phyloP scores from a whole-genome alignment of 1,140 invertebrate species.

The Colletes latitarsis region DNA sequence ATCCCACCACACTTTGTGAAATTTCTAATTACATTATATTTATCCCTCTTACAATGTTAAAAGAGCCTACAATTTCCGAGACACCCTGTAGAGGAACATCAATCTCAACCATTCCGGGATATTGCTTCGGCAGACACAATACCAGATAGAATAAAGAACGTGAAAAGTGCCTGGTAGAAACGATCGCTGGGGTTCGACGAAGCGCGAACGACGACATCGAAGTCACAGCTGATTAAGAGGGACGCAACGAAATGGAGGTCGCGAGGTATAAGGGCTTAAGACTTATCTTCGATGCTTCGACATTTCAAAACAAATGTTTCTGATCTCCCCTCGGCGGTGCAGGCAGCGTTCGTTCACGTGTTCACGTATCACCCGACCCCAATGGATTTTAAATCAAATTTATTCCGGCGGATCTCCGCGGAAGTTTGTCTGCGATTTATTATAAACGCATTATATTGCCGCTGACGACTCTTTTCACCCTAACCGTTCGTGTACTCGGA shows the following conservation, averaged over 20 bases:
- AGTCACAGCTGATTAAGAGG: conserved; percentile 8
- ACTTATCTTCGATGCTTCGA: conserved; percentile 21
- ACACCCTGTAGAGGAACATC: neutral
- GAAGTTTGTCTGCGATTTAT: conserved; percentile 51
- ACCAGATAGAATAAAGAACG: neutral
- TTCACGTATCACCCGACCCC: conserved; percentile 15
- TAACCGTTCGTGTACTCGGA: neutral
- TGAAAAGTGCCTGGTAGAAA: neutral
- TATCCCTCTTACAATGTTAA: too few relatives aligned
- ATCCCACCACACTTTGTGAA: too few relatives aligned
- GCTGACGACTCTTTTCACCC: conserved; percentile 46
- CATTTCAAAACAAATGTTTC: conserved; percentile 47
- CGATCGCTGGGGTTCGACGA: neutral
- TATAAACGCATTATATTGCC: conserved; percentile 57
- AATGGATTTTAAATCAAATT: conserved; percentile 39
- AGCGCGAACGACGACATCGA: neutral
- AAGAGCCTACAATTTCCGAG: too few relatives aligned
- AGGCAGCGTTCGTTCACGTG: conserved; percentile 1
- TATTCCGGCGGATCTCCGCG: conserved; percentile 51
- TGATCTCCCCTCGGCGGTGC: neutral
- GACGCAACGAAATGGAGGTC: conserved; percentile 1
- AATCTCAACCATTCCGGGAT: neutral
- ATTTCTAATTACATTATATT: too few relatives aligned
- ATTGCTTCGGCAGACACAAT: neutral
- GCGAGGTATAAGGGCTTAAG: conserved; percentile 5